Base-by-base conservation (phyloP, 2,888 invertebrate species). In the Drosophila suboccidentalis region DNA sequence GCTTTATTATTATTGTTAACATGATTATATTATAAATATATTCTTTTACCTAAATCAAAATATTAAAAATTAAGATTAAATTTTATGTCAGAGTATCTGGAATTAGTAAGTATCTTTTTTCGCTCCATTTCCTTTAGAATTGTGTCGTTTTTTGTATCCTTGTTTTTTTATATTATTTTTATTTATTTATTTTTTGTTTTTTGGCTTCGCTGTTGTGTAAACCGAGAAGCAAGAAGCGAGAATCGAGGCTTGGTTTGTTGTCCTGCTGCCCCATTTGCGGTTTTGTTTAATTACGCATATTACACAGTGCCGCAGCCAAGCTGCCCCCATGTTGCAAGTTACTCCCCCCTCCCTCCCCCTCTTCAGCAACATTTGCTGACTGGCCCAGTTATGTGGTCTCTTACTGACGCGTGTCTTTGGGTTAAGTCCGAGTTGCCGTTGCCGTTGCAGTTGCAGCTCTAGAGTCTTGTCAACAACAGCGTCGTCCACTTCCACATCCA, bases 261-360 rank as follows among this genome's bases (percentile, higher is more conserved):
- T 46, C 60, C 57, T 55, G 55, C 53, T 80, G 83, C 69, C 83
- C 86, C 86, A 88, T 69, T 86, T 85, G 85, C 80, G 89, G 87
- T 89, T 81, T 82, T 89, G 84, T 84, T 88, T 87, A 88, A 88
- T 89, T 88, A 88, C 86, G 88, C 86, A 88, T 86, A 82, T 88
- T 82, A 76, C 82, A 76, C 82, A 76, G 61, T 44, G 72, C 49
- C 41, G 15, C 57, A 38, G 34, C 22, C 53, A 26, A 47, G 32
- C 32, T 26, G 11, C 59, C 71, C 22, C n/a, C n/a, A n/a, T n/a
- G n/a, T n/a, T n/a, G n/a, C n/a, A n/a, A n/a, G n/a, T n/a, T n/a
- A n/a, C 36, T 13, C 13, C 13, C 13, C 36, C 4, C 26, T 43
- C 47, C 41, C 34, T 38, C 53, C 51, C 46, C 59, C 13, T 19